phyloP scores from a whole-genome alignment of 2,113 vertebrate genomes.

The Protobothrops flavoviridis region DNA sequence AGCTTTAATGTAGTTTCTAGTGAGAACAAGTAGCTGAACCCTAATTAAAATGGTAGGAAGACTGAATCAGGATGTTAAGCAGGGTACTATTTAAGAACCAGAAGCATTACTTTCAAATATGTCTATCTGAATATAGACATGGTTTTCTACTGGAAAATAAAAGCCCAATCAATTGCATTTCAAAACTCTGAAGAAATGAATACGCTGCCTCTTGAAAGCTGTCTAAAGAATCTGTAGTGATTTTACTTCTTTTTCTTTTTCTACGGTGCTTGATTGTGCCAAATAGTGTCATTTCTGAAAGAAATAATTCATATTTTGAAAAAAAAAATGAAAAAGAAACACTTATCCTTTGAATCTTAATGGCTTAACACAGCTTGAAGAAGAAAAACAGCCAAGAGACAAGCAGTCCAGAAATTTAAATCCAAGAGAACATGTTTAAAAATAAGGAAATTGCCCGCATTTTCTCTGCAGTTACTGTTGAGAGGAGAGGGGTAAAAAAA shows the following conservation, averaged over 20 bases:
- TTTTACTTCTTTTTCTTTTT: neutral
- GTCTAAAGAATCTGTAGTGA: neutral
- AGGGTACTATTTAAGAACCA: conserved; percentile 66
- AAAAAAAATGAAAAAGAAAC: conserved; percentile 12
- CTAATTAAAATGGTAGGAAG: conserved; percentile 59
- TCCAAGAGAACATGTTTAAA: conserved; percentile 21
- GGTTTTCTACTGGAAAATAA: conserved; percentile 27
- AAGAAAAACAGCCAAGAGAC: neutral
- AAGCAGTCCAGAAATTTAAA: conserved; percentile 1
- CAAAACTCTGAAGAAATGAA: conserved; percentile 12
- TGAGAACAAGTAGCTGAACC: conserved; percentile 71
- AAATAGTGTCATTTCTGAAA: conserved; percentile 37
- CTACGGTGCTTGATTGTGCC: conserved; percentile 26
- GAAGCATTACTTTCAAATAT: conserved; percentile 47
- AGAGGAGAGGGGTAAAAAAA: neutral
- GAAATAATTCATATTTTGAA: conserved; percentile 41
- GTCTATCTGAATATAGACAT: conserved; percentile 40
- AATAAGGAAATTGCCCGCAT: neutral
- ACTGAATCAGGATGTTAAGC: conserved; percentile 72
- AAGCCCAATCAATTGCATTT: conserved; percentile 43
- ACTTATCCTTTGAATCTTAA: conserved; percentile 21
- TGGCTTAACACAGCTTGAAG: conserved; percentile 31
- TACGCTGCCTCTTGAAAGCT: conserved; percentile 24
- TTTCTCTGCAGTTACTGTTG: neutral
- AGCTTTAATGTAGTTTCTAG: conserved; percentile 68